Evolutionary conservation across 2,113 vertebrate genomes (phyloP), one percentile per base, ranked within the genome.

Genomic region (Oostethus manadensis): DNA sequence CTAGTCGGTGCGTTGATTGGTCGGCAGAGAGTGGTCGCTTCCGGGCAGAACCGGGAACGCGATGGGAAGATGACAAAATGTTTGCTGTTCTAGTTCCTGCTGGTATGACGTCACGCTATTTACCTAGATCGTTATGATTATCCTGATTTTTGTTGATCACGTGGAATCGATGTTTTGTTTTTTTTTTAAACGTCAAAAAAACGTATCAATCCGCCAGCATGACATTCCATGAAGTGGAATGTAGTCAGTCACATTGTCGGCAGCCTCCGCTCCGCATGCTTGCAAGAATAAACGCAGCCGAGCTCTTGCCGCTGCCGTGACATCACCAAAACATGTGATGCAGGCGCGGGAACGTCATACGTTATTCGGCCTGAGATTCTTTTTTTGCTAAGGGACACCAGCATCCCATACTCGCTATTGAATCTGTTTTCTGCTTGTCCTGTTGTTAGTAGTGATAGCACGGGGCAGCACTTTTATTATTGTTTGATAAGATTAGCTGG

Each of bases 251-350:
- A 68, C 67, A 51, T 44, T 58, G 55, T 14, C n/a, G 50, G 56
- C 18, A 56, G 22, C 60, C 22, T 13, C 42, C 1, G 38, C 18
- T 57, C 43, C 48, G 18, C 55, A 2, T 22, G 46, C 62, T 62
- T 3, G 1, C 40, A 56, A 53, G 33, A 58, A 62, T 42, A 14
- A 42, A 42, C 38, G 6, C 3, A 60, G 20, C 45, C n/a, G 51
- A 16, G 15, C 10, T 20, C 8, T 53, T 23, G 18, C 26, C 16
- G 20, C 13, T 26, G 47, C 33, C 0, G 64, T 54, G 58, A 70
- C 56, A 48, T 60, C 70, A 76, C 49, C 17, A 10, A 1, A 22
- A 15, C 64, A 40, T 53, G 73, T 60, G 64, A 71, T 3, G 0
- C 38, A 2, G 47, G 14, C 2, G 2, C 15, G 4, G 55, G 60